Percentiles rank a stretch among this genome's conserved stretches.
Conservation (phyloP, 1,140 invertebrate species). For the Melipona quadrifasciata region DNA sequence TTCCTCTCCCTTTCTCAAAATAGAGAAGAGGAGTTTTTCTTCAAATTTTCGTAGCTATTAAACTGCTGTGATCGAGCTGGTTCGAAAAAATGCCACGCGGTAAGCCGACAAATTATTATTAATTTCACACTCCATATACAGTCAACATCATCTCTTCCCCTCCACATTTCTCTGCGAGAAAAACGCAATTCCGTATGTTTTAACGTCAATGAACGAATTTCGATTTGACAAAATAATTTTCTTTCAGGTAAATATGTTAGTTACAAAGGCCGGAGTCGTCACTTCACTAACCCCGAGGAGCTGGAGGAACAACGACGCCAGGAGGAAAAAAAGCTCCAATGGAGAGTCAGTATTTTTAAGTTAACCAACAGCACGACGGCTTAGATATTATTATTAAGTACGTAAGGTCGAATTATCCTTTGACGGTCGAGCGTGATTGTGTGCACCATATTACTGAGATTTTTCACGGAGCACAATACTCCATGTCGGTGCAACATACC, state of each 20-base stretch:
- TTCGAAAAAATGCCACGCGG: slow-evolving; percentile 49
- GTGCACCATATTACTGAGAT: background rate
- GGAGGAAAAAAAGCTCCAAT: slow-evolving; percentile 86
- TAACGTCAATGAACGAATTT: slow-evolving; percentile 15
- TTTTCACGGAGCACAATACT: slow-evolving; percentile 10
- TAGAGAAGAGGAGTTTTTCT: background rate
- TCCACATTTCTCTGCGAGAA: background rate
- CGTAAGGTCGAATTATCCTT: slow-evolving; percentile 58
- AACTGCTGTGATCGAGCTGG: background rate
- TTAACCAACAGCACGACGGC: slow-evolving; percentile 60
- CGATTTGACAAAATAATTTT: slow-evolving; percentile 41
- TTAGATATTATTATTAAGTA: slow-evolving; percentile 59
- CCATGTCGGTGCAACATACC: background rate
- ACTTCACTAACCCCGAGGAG: slow-evolving; percentile 97
- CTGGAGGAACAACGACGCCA: slow-evolving; percentile 92
- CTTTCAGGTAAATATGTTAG: slow-evolving; percentile 91
- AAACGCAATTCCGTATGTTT: slow-evolving; percentile 9
- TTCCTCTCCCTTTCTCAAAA: slow-evolving; percentile 8
- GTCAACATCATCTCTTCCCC: slow-evolving; percentile 6
- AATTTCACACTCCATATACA: background rate
- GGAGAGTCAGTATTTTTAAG: slow-evolving; percentile 84
- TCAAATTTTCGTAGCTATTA: slow-evolving; percentile 41
- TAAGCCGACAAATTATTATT: slow-evolving; percentile 37
- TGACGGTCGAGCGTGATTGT: slow-evolving; percentile 30
- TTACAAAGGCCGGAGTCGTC: slow-evolving; percentile 95